Conservation (phyloP, 1,140 invertebrate species). For the Bombyx mandarina region DNA sequence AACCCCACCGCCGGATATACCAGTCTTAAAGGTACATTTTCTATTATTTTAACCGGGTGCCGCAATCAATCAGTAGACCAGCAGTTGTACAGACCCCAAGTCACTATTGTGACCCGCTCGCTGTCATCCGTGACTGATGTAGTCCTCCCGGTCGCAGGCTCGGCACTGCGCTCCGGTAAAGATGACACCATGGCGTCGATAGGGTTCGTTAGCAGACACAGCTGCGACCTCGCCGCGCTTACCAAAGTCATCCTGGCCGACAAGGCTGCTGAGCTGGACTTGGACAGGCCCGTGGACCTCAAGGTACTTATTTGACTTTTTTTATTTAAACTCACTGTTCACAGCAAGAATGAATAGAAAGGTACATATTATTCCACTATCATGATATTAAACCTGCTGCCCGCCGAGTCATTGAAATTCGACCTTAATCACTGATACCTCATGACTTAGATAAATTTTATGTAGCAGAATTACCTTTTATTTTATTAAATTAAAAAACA, state of each 20-base stretch:
- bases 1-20: slow-evolving; percentile 84
- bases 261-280: slow-evolving; percentile 12
- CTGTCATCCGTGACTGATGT: too few species aligned
- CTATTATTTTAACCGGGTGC: background rate
- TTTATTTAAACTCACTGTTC: too few species aligned
- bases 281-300: slow-evolving; percentile 30
- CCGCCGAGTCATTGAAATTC: too few species aligned
- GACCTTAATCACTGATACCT: too few species aligned
- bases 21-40: slow-evolving; percentile 56
- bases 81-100: background rate
- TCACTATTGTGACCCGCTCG: background rate
- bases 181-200: slow-evolving; percentile 50
- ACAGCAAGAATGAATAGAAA: too few species aligned
- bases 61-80: background rate
- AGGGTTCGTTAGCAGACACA: slow-evolving; percentile 40
- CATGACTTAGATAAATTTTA: too few species aligned
- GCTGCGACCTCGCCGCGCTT: slow-evolving; percentile 41
- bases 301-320: slow-evolving; percentile 14
- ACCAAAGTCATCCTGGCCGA: slow-evolving; percentile 31
- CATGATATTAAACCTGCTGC: too few species aligned
- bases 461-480: too few species aligned
- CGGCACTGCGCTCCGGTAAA: slow-evolving; percentile 32
- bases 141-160: slow-evolving; percentile 23
- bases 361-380: too few species aligned
- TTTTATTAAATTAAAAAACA: too few species aligned